Conservation (phyloP, 2,797 vertebrate genomes). For the Megalops cyprinoides region DNA sequence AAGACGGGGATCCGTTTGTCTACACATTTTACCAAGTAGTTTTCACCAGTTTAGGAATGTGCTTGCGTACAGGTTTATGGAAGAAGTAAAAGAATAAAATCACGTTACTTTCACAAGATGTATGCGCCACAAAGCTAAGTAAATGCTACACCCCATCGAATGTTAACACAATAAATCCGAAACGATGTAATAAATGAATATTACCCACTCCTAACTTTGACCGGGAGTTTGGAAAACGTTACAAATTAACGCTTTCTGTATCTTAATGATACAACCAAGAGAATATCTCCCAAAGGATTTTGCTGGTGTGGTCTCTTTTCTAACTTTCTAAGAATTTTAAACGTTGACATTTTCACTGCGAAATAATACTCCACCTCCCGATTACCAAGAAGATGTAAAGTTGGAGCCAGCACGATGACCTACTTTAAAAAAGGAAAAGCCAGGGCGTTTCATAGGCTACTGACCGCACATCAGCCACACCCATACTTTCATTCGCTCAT, state of each 20-base stretch:
- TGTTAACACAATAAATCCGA: too few relatives aligned
- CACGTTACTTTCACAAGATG: too few relatives aligned
- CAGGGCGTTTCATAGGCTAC: background rate
- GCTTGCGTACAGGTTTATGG: background rate
- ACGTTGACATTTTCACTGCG: background rate
- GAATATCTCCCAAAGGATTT: background rate
- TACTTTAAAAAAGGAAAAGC: background rate
- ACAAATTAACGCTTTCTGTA: background rate
- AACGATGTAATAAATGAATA: too few relatives aligned
- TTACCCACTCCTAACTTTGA: too few relatives aligned
- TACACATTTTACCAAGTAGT: background rate
- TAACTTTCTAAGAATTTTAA: background rate
- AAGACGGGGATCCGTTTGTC: too few relatives aligned
- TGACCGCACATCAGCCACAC: background rate
- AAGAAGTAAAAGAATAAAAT: background rate
- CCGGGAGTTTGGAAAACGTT: too few relatives aligned
- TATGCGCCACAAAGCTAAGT: too few relatives aligned
- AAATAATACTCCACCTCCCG: too few relatives aligned
- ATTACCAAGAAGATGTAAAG: background rate
- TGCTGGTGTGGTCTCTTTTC: background rate
- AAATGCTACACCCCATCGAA: too few relatives aligned
- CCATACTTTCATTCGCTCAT: background rate
- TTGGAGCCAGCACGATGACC: background rate
- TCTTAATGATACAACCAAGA: background rate
- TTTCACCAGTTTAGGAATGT: background rate